Base-by-base conservation (phyloP, 2,888 invertebrate genomes). In the Drosophila falleni region DNA sequence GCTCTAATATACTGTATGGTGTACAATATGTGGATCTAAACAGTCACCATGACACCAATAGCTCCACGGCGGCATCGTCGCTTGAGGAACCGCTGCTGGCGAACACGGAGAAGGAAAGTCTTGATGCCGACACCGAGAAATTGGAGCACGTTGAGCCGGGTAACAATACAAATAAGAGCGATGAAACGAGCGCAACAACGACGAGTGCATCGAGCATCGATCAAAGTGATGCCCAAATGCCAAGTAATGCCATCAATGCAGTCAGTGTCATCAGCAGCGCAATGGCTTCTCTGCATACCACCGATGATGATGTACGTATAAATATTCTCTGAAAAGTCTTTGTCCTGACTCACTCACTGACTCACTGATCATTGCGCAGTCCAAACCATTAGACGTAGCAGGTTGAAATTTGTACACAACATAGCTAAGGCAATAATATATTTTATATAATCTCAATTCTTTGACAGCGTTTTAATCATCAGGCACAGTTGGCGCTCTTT, bases 1-100 rank as follows among this genome's bases (percentile, higher is more conserved):
- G 96, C 31, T 95, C 95, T 88, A 94, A 94, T 83, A 93, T 96
- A 72, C 94, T 96, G 82, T 96, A 95, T 89, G 93, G 94, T 23
- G 91, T 92, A 77, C 92, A 93, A 81, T 90, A 92, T 49, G 93
- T 94, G 49, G 94, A 94, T 62, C 60, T 89, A 13, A 81, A 84
- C 46, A 78, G 62, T 1, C 74, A 73, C 41, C 71, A 56, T 33
- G 84, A 77, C 11, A 65, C 70, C 33, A 80, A 58, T 4, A 71
- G 58, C 5, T 74, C 71, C 3, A 73, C 76, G 19, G 76, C 74
- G 3, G 58, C 61, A 5, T 76, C 72, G 0, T 79, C 74, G 8
- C 33, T 81, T 11, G 73, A 77, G 16, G 86, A 89, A 13, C 81
- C 87, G 5, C 37, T 78, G 23, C 61, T 81, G 46, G 73, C 67